Evolutionary conservation across 2,113 vertebrate genomes (phyloP).

Genomic region (Pholis gunnellus): DNA sequence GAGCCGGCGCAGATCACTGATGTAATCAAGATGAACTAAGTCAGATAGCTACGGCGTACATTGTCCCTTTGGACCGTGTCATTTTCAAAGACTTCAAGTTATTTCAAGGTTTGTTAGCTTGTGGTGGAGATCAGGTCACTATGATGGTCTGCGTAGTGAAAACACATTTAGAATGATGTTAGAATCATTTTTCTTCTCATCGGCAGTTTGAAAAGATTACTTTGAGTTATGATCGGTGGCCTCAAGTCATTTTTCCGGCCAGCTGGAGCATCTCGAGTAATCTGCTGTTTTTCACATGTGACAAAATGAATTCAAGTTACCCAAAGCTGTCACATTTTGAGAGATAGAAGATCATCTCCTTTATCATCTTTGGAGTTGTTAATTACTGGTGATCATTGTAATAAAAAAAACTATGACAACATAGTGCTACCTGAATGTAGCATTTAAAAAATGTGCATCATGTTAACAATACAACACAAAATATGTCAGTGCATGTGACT

Average conservation of each 20-base stretch:
- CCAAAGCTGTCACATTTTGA: slow-evolving; percentile 2
- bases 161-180: slow-evolving; percentile 1
- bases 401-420: background rate
- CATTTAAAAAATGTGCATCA: slow-evolving; percentile 4
- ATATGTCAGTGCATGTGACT: slow-evolving; percentile 41
- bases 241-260: background rate
- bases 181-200: background rate
- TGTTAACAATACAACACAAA: slow-evolving; percentile 19
- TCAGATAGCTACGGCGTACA: background rate
- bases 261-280: background rate
- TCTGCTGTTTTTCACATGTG: background rate
- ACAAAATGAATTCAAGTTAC: background rate
- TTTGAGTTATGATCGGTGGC: background rate
- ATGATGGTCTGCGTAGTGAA: background rate
- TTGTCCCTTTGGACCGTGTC: background rate
- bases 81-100: background rate
- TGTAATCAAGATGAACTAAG: background rate
- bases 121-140: background rate
- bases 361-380: background rate
- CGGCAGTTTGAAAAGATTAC: slow-evolving; percentile 7
- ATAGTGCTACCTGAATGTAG: background rate
- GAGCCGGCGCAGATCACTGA: background rate
- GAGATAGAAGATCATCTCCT: background rate
- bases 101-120: background rate
- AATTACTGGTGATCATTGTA: background rate